Evolutionary conservation across 2,888 invertebrate species (phyloP).

Genomic region (Lasioglossum leucozonium): DNA sequence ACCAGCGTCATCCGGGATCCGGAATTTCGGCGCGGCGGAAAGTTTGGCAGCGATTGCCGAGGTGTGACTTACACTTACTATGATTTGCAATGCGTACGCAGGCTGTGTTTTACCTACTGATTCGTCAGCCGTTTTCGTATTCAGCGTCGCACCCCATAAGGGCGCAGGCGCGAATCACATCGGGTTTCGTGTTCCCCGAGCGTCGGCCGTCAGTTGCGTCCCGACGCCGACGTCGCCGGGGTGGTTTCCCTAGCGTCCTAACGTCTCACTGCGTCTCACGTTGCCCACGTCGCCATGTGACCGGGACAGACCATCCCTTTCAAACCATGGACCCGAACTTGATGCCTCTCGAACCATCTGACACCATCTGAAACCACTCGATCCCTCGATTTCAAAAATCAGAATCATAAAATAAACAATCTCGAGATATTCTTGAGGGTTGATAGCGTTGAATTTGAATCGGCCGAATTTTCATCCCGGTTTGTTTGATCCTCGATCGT

Average conservation of each 20-base stretch:
- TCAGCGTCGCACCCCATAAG: constrained; percentile 68
- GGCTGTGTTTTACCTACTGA: constrained; percentile 75
- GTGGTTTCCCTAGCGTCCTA: constrained; percentile 32
- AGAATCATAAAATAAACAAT: background rate
- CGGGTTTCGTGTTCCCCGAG: constrained; percentile 55
- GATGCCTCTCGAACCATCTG: background rate
- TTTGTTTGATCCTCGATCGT: background rate
- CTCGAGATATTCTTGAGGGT: background rate
- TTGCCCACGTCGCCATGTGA: constrained; percentile 63
- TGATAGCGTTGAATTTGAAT: background rate
- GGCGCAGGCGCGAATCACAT: constrained; percentile 66
- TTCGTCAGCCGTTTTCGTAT: constrained; percentile 75
- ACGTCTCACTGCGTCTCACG: constrained; percentile 12
- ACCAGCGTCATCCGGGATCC: background rate
- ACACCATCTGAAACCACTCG: background rate
- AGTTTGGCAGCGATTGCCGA: constrained; percentile 23
- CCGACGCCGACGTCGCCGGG: constrained; percentile 65
- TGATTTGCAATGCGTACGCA: constrained; percentile 68
- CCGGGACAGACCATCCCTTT: background rate
- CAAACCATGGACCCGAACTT: constrained; percentile 9
- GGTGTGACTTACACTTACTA: constrained; percentile 57
- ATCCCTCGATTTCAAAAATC: background rate
- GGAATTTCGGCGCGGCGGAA: constrained; percentile 21
- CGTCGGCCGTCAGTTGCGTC: constrained; percentile 69
- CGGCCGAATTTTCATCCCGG: background rate